Evolutionary conservation across 1,140 invertebrate species (phyloP), one percentile per base, ranked within the genome.

Genomic region (Calliopsis andreniformis): DNA sequence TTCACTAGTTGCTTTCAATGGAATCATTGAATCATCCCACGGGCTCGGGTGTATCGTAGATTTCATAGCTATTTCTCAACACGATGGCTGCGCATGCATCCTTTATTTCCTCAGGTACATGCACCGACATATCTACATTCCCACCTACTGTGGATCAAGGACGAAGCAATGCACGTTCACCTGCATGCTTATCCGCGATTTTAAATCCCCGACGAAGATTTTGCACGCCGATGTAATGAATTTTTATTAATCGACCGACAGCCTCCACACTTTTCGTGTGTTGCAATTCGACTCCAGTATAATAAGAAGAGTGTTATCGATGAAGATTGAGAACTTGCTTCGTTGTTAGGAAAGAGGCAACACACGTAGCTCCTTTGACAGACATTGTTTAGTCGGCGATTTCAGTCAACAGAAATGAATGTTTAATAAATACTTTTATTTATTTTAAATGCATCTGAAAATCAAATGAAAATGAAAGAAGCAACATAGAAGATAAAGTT

Each of bases 121-220:
- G 71, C 63, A 75, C 42, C 71, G 51, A 56, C 51, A 20, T 75
- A 67, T n/a, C n/a, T n/a, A n/a, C n/a, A n/a, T n/a, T n/a, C 62
- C 71, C 71, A 67, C 71, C 71, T 58, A 67, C 71, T 67, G 71
- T 75, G 71, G 71, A 75, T 75, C 71, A 75, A 75, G 71, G 71
- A 67, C 71, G 62, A 66, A 20, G 63, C 39, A 47, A 10, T 32
- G 66, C 66, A 49, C 53, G 53, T 58, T 51, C 42, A 59, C 71
- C 63, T 67, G 71, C 71, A 67, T 56, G 39, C 42, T 67, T 58
- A 75, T 56, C 16, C 42, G 71, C 28, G 42, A 67, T 58, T 56
- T 67, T 67, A 47, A 67, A 67, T 56, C 18, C 25, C n/a, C 51
- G 32, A 18, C 28, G 16, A 45, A 42, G 71, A 67, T 58, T 75